Evolutionary conservation across 2,113 vertebrate species (phyloP).

Genomic region (Asarcornis scutulata): DNA sequence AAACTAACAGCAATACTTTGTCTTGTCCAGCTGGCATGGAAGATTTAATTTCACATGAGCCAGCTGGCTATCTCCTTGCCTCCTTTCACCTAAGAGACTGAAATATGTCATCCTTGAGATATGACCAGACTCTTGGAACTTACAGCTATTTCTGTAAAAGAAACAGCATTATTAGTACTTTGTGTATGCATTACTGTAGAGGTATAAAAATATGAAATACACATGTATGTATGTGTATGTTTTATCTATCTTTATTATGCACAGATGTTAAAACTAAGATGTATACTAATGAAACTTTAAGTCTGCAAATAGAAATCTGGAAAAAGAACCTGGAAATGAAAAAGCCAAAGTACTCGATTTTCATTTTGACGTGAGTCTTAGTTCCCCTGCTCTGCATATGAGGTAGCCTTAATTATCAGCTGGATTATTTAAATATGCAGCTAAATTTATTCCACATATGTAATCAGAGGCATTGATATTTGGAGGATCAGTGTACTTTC

Average conservation of each 20-base stretch:
- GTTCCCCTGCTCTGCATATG: background rate
- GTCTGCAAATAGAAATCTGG: background rate
- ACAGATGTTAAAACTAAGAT: background rate
- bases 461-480: background rate
- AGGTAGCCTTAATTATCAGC: background rate
- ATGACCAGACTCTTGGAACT: background rate
- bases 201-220: background rate
- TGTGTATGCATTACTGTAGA: background rate
- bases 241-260: background rate
- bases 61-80: slow-evolving; percentile 43
- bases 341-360: background rate
- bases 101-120: slow-evolving; percentile 53
- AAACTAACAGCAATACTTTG: slow-evolving; percentile 21
- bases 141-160: background rate
- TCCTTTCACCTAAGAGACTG: slow-evolving; percentile 24
- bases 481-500: slow-evolving; percentile 2
- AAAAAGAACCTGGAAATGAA: slow-evolving; percentile 18
- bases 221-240: background rate
- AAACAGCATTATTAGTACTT: background rate
- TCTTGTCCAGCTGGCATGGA: slow-evolving; percentile 52
- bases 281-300: background rate
- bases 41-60: background rate
- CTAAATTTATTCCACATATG: background rate
- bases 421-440: background rate
- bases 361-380: background rate